These are phyloP conservation scores for Epizoanthus stellaris DNA, from an alignment of 92 coral and sea anemone species.

Conservation along the genomic window DNA sequence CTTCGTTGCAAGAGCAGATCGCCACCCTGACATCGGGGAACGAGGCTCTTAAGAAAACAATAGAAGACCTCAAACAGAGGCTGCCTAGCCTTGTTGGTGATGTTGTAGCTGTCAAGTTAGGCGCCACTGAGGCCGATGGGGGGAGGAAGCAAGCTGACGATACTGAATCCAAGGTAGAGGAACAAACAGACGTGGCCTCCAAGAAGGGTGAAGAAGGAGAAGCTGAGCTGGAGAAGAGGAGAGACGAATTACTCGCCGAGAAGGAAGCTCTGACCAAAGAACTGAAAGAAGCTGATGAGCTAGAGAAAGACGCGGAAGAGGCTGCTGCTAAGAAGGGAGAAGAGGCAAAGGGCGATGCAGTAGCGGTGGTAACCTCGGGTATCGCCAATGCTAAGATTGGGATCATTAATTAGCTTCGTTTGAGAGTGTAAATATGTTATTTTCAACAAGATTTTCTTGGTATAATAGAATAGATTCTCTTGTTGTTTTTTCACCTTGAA, in stretches of 20 bases:
- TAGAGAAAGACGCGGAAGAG: background rate
- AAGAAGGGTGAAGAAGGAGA: slow-evolving; percentile 8
- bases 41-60: background rate
- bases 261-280: background rate
- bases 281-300: background rate
- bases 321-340: background rate
- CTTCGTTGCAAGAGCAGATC: background rate
- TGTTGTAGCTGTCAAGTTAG: slow-evolving; percentile 3
- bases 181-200: background rate
- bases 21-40: background rate
- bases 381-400: no score
- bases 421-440: no score
- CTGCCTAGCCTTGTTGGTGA: background rate
- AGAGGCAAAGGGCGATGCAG: no score
- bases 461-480: no score
- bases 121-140: slow-evolving; percentile 14
- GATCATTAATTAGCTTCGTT: no score
- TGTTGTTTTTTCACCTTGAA: no score
- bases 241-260: background rate
- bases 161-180: background rate
- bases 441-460: no score
- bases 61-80: slow-evolving; percentile 11
- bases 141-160: background rate
- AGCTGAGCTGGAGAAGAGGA: background rate
- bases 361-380: no score